Conservation (phyloP, 2,797 vertebrate genomes). For the Ceyx erithaca region DNA sequence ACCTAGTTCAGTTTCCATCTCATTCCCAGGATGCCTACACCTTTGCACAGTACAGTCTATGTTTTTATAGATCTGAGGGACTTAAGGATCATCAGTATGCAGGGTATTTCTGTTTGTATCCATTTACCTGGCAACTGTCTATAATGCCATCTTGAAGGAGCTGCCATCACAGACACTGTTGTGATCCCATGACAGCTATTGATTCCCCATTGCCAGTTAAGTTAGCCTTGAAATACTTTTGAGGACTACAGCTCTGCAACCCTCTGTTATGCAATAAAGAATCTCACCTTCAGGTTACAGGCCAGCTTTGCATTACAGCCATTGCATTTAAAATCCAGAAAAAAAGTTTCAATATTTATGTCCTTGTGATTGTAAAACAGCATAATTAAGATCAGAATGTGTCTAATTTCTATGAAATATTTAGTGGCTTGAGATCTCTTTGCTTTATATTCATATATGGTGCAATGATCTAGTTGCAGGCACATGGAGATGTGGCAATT, state of each 20-base stretch:
- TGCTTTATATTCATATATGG: background rate
- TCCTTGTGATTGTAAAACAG: background rate
- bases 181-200: no score
- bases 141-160: background rate
- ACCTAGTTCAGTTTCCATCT: background rate
- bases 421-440: background rate
- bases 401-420: background rate
- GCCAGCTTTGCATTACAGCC: background rate
- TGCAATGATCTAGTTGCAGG: rapidly evolving
- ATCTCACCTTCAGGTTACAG: background rate
- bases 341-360: background rate
- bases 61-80: background rate
- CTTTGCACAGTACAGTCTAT: background rate
- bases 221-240: background rate
- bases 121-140: background rate
- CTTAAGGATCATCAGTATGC: background rate
- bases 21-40: background rate
- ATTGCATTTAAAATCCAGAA: background rate
- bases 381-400: background rate
- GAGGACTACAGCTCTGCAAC: background rate
- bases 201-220: background rate
- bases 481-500: rapidly evolving
- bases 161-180: background rate
- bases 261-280: background rate
- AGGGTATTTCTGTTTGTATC: rapidly evolving